Conservation (phyloP, 92 coral and sea anemone genomes). For the Montipora capitata region DNA sequence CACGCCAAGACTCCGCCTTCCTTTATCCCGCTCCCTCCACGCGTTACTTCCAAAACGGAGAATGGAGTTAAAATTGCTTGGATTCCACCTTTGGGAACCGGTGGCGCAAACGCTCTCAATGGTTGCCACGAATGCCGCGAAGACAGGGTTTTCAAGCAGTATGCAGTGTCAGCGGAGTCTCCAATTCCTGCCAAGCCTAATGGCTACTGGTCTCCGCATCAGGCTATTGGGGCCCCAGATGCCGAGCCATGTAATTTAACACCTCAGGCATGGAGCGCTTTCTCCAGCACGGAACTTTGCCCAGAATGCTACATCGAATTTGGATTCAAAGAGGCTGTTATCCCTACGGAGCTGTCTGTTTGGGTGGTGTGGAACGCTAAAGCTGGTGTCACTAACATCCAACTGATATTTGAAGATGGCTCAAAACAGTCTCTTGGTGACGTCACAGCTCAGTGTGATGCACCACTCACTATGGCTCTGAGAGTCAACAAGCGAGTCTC, state of each 20-base stretch:
- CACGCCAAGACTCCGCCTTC: slow-evolving; percentile 84
- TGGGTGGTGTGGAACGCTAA: slow-evolving; percentile 85
- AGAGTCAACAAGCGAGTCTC: slow-evolving; percentile 83
- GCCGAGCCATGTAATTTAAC: slow-evolving; percentile 79
- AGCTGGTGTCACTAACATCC: slow-evolving; percentile 83
- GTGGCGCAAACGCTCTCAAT: slow-evolving; percentile 92
- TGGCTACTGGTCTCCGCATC: slow-evolving; percentile 92
- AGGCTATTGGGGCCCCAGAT: slow-evolving; percentile 97
- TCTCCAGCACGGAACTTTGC: slow-evolving; percentile 38
- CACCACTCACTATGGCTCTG: slow-evolving; percentile 89
- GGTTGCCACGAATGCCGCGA: slow-evolving; percentile 91
- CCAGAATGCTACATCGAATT: slow-evolving; percentile 85
- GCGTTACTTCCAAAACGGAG: slow-evolving; percentile 78
- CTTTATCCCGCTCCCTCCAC: slow-evolving; percentile 95
- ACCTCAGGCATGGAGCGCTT: slow-evolving; percentile 81
- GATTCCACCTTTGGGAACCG: slow-evolving; percentile 96
- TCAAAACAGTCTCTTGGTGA: slow-evolving; percentile 81
- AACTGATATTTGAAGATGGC: slow-evolving; percentile 80
- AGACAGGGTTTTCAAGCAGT: slow-evolving; percentile 89
- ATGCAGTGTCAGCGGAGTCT: slow-evolving; percentile 91
- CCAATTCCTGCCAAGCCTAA: slow-evolving; percentile 77
- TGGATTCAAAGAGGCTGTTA: slow-evolving; percentile 93
- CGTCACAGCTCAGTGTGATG: slow-evolving; percentile 97
- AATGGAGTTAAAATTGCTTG: slow-evolving; percentile 82
- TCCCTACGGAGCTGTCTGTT: slow-evolving; percentile 83